phyloP scores from a whole-genome alignment of 2,113 vertebrate species.

The Apus apus region DNA sequence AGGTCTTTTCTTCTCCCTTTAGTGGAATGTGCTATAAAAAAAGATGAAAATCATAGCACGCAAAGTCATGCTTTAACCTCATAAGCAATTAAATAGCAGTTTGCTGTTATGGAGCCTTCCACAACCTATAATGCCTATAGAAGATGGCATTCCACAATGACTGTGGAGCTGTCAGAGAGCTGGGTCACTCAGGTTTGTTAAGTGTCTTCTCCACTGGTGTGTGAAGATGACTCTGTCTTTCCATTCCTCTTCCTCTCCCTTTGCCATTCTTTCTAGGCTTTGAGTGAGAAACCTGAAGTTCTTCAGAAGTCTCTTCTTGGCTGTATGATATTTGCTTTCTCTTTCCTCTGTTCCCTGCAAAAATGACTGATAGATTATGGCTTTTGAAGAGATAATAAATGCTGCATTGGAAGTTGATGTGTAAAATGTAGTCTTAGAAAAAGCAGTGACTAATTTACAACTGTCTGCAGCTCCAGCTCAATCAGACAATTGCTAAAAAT shows the following conservation, averaged over 20 bases:
- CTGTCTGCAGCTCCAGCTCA: not conserved
- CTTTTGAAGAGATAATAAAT: not conserved
- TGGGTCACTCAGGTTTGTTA: not conserved
- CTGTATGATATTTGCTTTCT: not conserved
- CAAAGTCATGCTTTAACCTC: not conserved
- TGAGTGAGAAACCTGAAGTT: not conserved
- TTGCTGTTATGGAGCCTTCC: not conserved
- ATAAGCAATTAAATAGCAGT: not conserved
- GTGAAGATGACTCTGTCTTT: not conserved
- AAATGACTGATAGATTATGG: not conserved
- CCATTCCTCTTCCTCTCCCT: not conserved
- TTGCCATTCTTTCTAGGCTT: not conserved
- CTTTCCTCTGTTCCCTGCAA: not conserved
- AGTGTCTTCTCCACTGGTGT: not conserved
- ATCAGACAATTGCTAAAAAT: not conserved
- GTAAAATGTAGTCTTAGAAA: not conserved
- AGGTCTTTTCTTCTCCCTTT: not conserved
- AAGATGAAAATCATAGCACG: not conserved
- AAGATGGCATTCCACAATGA: not conserved
- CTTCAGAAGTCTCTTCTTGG: not conserved
- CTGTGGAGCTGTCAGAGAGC: not conserved
- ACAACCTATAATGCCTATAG: rapidly evolving
- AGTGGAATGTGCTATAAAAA: not conserved
- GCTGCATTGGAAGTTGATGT: not conserved
- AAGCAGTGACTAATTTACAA: not conserved